These are phyloP conservation scores for Nomada fucata DNA, from an alignment of 2,888 invertebrate species.

Conservation along the genomic window DNA sequence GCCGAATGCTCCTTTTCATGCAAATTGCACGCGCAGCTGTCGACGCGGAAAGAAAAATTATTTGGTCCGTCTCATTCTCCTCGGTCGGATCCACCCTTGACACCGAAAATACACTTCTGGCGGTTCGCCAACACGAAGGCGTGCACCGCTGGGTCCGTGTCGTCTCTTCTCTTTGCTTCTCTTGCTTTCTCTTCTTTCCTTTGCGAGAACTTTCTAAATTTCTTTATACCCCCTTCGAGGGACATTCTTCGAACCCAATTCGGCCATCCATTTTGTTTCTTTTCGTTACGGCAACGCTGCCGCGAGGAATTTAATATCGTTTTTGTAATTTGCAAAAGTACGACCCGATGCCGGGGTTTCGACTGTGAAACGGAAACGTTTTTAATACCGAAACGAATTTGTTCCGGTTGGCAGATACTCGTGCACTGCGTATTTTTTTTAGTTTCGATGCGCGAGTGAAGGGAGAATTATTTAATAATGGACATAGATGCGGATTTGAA, in stretches of 20 bases:
- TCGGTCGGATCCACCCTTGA: constrained; percentile 58
- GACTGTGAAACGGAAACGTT: too few species aligned
- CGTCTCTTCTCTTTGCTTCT: neutral
- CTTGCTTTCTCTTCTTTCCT: neutral
- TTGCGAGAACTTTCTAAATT: constrained; percentile 33
- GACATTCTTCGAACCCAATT: constrained; percentile 10
- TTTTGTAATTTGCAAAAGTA: neutral
- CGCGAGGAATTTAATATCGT: neutral
- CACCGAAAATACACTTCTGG: constrained; percentile 72
- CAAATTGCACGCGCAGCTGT: constrained; percentile 73
- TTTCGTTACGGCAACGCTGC: neutral
- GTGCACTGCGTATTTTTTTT: neutral
- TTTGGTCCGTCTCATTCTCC: constrained; percentile 63
- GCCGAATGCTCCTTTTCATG: constrained; percentile 61
- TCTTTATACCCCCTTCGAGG: constrained; percentile 3
- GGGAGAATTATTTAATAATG: neutral
- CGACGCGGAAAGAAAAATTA: constrained; percentile 70
- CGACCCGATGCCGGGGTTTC: too few species aligned
- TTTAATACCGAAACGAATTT: neutral
- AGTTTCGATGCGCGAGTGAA: neutral
- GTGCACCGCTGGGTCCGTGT: constrained; percentile 3
- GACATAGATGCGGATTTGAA: too few species aligned
- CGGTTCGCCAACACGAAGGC: constrained; percentile 61
- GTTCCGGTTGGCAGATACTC: neutral
- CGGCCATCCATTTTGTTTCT: neutral